Base-by-base conservation (phyloP, 1,140 invertebrate genomes). In the Bathynomus jamesi region DNA sequence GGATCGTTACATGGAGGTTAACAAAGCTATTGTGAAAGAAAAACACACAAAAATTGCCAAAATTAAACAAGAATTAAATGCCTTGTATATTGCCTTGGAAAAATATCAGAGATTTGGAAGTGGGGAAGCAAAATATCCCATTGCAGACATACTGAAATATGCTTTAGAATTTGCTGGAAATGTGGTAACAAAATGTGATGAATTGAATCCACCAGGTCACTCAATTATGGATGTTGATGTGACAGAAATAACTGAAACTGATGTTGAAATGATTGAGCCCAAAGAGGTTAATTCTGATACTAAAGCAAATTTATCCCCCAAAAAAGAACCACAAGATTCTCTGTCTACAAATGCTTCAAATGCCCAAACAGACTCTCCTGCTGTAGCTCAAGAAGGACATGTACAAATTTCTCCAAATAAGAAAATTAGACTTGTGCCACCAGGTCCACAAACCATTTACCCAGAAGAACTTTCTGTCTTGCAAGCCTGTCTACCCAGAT, bases 1-100 rank as follows among this genome's bases (percentile, higher is more conserved):
- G 81, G 84, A 85, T 73, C 81, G 84, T 69, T 85, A 85, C 78
- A 81, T 85, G 80, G 82, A 83, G 64, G 78, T 78, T 27, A 85
- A 85, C 75, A 83, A 83, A 76, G 67, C 78, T 29, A 78, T 82
- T 24, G 83, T 83, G 5, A 78, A 81, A 69, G 74, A 79, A 61
- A 82, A 83, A 72, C 78, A 84, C 76, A 82, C 84, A 72, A 73
- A 82, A 74, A 81, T 83, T 3, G 82, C 81, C 60, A 80, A 81
- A 67, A 77, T 85, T 60, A 83, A 81, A 73, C 82, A 83, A 65
- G 77, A 82, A 72, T 76, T 84, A 70, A 76, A 79, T 29, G 66
- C 78, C 46, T 78, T 84, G 64, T 81, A 82, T 67, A 70, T 71
- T 62, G 82, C 79, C 74, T 74, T 85, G 67, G 82, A 85, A 69